Percentiles rank a stretch among this genome's conserved stretches.
Evolutionary conservation across 2,113 vertebrate genomes (phyloP).

Genomic region (Dicerorhinus sumatrensis): DNA sequence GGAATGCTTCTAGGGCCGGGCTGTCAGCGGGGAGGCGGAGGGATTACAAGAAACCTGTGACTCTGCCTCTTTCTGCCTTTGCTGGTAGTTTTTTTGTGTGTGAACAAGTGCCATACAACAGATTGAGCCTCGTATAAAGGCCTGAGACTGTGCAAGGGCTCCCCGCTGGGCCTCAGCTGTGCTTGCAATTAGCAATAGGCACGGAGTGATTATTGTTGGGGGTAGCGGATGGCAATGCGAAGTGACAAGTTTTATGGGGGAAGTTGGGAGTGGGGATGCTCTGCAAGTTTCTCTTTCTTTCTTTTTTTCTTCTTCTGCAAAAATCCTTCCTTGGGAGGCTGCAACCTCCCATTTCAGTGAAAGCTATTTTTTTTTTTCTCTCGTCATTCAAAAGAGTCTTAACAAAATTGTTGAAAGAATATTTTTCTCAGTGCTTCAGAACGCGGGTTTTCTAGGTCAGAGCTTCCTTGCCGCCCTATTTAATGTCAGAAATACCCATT

Average conservation of each 20-base stretch:
- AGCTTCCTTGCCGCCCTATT: constrained; percentile 89
- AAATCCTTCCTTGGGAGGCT: constrained; percentile 84
- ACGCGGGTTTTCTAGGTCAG: constrained; percentile 89
- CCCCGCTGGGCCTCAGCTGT: constrained; percentile 99
- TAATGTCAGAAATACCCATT: constrained; percentile 91
- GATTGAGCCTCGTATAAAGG: constrained; percentile 94
- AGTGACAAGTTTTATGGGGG: constrained; percentile 97
- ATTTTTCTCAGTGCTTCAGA: constrained; percentile 88
- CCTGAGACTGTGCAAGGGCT: constrained; percentile 94
- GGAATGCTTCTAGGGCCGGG: constrained; percentile 95
- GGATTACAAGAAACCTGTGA: constrained; percentile 99
- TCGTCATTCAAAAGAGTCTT: constrained; percentile 85
- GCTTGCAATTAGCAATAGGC: constrained; percentile 99
- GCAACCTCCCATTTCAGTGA: constrained; percentile 81
- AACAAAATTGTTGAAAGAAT: constrained; percentile 88
- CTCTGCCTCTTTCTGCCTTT: constrained; percentile 99
- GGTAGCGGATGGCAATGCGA: constrained; percentile 97
- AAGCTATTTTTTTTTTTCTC: constrained; percentile 80
- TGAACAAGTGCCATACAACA: constrained; percentile 94
- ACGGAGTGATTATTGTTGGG: constrained; percentile 99
- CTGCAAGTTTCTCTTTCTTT: constrained; percentile 85
- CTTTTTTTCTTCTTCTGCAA: constrained; percentile 75
- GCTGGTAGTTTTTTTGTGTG: constrained; percentile 93
- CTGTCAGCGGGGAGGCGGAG: constrained; percentile 93
- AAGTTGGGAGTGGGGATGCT: constrained; percentile 91